Evolutionary conservation across 2,113 vertebrate genomes (phyloP), one percentile per base, ranked within the genome.

Genomic region (Myotis davidii): DNA sequence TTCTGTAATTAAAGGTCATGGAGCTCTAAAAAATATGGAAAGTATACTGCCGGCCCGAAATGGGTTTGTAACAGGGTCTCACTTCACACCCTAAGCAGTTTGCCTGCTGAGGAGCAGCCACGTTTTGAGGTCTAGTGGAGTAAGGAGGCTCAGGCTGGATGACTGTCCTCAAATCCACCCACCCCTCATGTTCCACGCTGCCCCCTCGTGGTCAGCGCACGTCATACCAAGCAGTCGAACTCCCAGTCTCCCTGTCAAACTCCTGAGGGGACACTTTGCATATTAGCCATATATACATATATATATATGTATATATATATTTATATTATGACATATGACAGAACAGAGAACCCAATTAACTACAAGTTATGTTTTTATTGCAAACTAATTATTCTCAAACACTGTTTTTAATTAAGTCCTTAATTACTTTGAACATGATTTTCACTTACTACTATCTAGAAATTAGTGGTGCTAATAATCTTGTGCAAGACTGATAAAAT

Each of bases 391-490:
- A 91, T 88, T 89, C 93, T 96, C 42, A 94, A 95, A 65, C 27
- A 78, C 42, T 83, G 54, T 67, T 95, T 91, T 94, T 96, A 90
- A 91, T 91, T 48, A 20, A 94, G 8, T 96, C 45, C 72, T 96
- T 91, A 95, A 91, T 88, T 95, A 97, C 20, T 82, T 88, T 92
- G 42, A 96, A 90, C 25, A 94, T 89, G 50, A 84, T 48, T 94
- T 94, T 90, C 83, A 95, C 56, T 94, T 91, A 82, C 67, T 45
- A 34, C 45, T 91, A 20, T 95, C 76, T 92, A 83, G 77, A 88
- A 94, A 94, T 74, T 78, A 94, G 16, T 92, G 61, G 5, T 52
- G 23, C 91, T 95, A 85, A 95, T 86, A 84, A 56, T 87, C 32
- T 83, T 45, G 9, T 89, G 73, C 88, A 82, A 85, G 52, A 81